phyloP scores from a whole-genome alignment of 2,797 vertebrate species.

The Brotula barbata region DNA sequence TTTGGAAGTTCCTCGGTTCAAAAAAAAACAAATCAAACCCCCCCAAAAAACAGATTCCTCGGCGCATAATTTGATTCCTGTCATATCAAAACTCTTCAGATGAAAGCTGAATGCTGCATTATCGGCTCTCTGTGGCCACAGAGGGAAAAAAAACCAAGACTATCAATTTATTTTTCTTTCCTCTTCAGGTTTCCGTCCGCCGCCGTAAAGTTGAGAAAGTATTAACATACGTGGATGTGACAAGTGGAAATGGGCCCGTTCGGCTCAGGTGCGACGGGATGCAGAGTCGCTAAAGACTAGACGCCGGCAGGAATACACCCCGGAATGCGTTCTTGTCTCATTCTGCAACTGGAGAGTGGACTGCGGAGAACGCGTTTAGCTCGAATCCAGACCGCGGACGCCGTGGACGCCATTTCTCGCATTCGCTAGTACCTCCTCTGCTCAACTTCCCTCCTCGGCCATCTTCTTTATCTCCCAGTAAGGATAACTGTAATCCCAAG shows the following conservation, averaged over 20 bases:
- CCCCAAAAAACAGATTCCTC: slow-evolving; percentile 58
- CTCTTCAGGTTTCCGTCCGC: slow-evolving; percentile 59
- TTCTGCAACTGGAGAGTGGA: slow-evolving; percentile 13
- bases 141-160: slow-evolving; percentile 47
- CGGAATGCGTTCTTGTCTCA: slow-evolving; percentile 22
- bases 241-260: slow-evolving; percentile 39
- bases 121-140: slow-evolving; percentile 34
- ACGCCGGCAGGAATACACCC: slow-evolving; percentile 31
- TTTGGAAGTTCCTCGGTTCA: background rate
- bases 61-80: slow-evolving; percentile 60
- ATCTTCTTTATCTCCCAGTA: slow-evolving; percentile 46
- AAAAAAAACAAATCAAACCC: no score
- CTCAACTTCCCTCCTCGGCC: no score
- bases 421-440: slow-evolving; percentile 23
- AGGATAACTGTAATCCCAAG: slow-evolving; percentile 54
- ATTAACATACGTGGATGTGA: slow-evolving; percentile 59
- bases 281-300: slow-evolving; percentile 31
- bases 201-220: slow-evolving; percentile 48
- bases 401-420: slow-evolving; percentile 38
- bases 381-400: slow-evolving; percentile 45
- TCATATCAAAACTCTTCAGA: slow-evolving; percentile 55
- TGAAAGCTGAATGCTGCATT: slow-evolving; percentile 25
- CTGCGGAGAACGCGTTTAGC: slow-evolving; percentile 30
- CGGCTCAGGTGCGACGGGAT: slow-evolving; percentile 32
- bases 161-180: slow-evolving; percentile 48